These are phyloP conservation scores for Maniola hyperantus DNA, from an alignment of 2,888 invertebrate genomes.

Conservation along the genomic window DNA sequence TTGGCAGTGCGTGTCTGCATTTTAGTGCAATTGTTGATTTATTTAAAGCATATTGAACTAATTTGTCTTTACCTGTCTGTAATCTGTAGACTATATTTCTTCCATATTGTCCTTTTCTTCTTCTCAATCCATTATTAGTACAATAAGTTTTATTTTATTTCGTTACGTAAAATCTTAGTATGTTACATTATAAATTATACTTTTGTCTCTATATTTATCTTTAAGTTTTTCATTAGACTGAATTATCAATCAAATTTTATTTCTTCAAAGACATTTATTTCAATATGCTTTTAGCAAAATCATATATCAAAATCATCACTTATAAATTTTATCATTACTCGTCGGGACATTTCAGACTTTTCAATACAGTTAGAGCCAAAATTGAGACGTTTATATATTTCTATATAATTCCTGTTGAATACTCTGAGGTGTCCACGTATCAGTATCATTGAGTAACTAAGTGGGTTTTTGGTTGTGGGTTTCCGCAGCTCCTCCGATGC, in stretches of 20 bases:
- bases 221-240: conserved; percentile 9
- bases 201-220: neutral
- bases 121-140: neutral
- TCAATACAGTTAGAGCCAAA: conserved; percentile 46
- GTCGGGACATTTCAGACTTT: conserved; percentile 63
- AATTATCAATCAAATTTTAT: conserved; percentile 25
- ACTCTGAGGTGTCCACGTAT: conserved; percentile 62
- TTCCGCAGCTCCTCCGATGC: conserved; percentile 80
- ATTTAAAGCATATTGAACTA: conserved; percentile 79
- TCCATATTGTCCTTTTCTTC: neutral
- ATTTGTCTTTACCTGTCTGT: conserved; percentile 57
- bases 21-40: conserved; percentile 79
- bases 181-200: neutral
- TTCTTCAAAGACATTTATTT: conserved; percentile 59
- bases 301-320: conserved; percentile 68
- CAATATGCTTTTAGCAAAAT: conserved; percentile 77
- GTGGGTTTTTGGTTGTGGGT: conserved; percentile 80
- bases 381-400: conserved; percentile 3
- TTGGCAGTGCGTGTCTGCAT: conserved; percentile 84
- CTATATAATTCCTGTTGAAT: conserved; percentile 48
- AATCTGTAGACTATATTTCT: conserved; percentile 12
- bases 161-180: neutral
- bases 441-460: conserved; percentile 74
- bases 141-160: neutral
- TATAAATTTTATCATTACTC: conserved; percentile 61